Percentiles rank a stretch among this genome's conserved stretches.
phyloP scores from a whole-genome alignment of 2,113 vertebrate species.

The Paradoxurus hermaphroditus region DNA sequence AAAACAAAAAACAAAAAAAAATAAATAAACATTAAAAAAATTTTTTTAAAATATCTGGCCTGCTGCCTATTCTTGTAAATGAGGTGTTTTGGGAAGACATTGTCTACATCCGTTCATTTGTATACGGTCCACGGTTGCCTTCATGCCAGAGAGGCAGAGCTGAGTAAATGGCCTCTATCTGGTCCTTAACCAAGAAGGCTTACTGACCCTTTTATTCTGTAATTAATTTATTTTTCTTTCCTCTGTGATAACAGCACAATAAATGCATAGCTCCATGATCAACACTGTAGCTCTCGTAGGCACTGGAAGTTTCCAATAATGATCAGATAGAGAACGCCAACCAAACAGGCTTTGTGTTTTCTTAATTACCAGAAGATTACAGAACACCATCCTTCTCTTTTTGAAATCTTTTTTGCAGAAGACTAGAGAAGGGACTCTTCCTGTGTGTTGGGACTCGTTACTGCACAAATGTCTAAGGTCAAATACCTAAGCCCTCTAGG shows the following conservation, averaged over 20 bases:
- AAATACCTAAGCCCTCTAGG: not conserved
- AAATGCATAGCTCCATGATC: not conserved
- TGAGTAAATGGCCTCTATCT: not conserved
- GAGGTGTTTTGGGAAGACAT: not conserved
- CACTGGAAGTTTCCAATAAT: not conserved
- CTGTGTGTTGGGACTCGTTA: not conserved
- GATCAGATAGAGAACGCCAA: not conserved
- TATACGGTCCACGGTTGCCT: not conserved
- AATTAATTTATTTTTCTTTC: constrained; percentile 11
- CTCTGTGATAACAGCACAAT: not conserved
- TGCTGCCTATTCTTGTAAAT: not conserved
- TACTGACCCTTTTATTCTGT: not conserved
- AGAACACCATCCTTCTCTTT: not conserved
- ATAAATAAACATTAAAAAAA: too few species aligned
- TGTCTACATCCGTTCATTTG: not conserved
- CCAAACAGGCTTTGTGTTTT: not conserved
- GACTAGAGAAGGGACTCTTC: not conserved
- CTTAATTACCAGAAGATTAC: not conserved
- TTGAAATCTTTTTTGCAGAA: not conserved
- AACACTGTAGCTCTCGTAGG: not conserved
- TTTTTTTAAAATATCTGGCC: not conserved
- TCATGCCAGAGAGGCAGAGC: not conserved
- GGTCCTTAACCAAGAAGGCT: not conserved
- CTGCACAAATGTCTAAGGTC: not conserved
- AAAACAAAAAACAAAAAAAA: too few species aligned